Evolutionary conservation across 2,888 invertebrate genomes (phyloP).

Genomic region (Orchestes rusci): DNA sequence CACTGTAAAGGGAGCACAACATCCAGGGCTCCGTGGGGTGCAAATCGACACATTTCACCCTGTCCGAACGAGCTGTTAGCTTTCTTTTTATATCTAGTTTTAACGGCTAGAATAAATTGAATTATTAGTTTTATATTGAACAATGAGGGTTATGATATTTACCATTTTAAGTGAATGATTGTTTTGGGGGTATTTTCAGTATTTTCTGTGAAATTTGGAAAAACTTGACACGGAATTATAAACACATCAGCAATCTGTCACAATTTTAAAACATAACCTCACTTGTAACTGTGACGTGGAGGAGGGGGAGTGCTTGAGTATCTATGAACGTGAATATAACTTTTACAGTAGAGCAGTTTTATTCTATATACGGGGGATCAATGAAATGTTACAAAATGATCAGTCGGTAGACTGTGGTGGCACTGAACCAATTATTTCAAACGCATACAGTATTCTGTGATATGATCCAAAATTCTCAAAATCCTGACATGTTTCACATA

Average conservation of each 20-base stretch:
- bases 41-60: conserved; percentile 96
- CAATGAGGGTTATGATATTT: neutral
- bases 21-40: conserved; percentile 99
- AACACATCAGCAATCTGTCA: conserved; percentile 26
- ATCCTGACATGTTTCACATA: too few species aligned
- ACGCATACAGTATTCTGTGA: too few species aligned
- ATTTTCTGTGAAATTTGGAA: conserved; percentile 5
- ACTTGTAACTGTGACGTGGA: conserved; percentile 6
- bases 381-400: too few species aligned
- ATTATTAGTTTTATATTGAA: neutral
- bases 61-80: conserved; percentile 93
- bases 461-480: too few species aligned
- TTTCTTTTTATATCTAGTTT: conserved; percentile 97
- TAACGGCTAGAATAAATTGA: conserved; percentile 62
- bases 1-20: conserved; percentile 95
- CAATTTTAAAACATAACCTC: conserved; percentile 11
- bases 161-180: neutral
- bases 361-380: too few species aligned
- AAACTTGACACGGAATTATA: conserved; percentile 23
- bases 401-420: too few species aligned
- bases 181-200: conserved; percentile 1
- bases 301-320: too few species aligned
- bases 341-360: too few species aligned
- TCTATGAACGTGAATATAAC: too few species aligned
- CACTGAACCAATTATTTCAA: too few species aligned